A percentile compares a stretch with the other conserved stretches of the same genome.
Evolutionary conservation across 2,888 invertebrate genomes (phyloP).

Genomic region (Latheticus oryzae): DNA sequence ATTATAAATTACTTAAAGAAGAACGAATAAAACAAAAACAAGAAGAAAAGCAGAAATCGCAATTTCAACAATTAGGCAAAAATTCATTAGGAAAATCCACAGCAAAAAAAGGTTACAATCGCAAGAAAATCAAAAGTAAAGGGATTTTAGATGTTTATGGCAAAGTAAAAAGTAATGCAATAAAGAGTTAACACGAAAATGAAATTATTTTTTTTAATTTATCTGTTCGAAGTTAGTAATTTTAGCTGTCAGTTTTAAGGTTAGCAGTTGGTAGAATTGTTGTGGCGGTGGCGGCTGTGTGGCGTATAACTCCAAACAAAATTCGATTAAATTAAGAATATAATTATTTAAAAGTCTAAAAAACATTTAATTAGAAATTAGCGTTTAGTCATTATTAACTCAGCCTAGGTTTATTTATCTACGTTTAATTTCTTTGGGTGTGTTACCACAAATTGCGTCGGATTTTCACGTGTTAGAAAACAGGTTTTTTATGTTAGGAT

Average conservation of each 20-base stretch:
- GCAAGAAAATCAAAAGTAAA: constrained; percentile 67
- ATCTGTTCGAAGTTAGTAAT: too few relatives aligned
- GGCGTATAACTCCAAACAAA: constrained; percentile 5
- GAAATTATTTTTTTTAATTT: too few relatives aligned
- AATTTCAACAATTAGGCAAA: constrained; percentile 70
- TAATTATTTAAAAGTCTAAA: too few relatives aligned
- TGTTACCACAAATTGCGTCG: too few relatives aligned
- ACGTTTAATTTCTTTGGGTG: too few relatives aligned
- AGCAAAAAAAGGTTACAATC: constrained; percentile 67
- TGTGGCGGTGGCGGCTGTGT: constrained; percentile 13
- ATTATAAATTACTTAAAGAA: constrained; percentile 78
- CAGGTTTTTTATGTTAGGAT: constrained; percentile 1
- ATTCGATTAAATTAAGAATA: too few relatives aligned
- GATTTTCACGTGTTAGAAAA: too few relatives aligned
- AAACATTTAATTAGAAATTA: too few relatives aligned
- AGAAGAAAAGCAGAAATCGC: constrained; percentile 66
- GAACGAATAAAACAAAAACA: constrained; percentile 71
- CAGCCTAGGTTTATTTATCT: too few relatives aligned
- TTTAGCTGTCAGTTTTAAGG: constrained; percentile 3
- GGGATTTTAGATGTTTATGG: constrained; percentile 62
- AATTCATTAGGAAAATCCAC: constrained; percentile 70
- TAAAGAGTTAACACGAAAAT: too few relatives aligned
- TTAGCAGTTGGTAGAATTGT: background rate
- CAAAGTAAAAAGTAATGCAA: constrained; percentile 53
- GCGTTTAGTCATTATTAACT: too few relatives aligned